A percentile compares a stretch with the other conserved stretches of the same genome.
Conservation (phyloP, 2,797 vertebrate species). For the Amblyopsis hoosieri region DNA sequence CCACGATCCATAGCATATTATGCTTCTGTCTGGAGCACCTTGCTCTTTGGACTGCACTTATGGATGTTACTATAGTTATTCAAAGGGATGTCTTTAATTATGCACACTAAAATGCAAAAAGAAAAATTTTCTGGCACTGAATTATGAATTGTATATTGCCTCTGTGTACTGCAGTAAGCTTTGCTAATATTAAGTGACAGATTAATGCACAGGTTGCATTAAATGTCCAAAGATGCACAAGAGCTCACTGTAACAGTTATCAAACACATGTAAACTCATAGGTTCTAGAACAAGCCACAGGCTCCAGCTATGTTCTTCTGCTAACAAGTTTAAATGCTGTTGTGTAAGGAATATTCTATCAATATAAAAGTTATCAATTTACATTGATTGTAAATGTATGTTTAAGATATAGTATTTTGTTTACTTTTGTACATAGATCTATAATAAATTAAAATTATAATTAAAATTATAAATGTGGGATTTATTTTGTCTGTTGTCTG, state of each 20-base stretch:
- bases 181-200: constrained; percentile 58
- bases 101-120: constrained; percentile 69
- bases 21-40: constrained; percentile 50
- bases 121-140: constrained; percentile 64
- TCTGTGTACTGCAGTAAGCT: constrained; percentile 53
- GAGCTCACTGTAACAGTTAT: constrained; percentile 44
- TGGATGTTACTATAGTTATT: constrained; percentile 57
- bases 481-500: constrained; percentile 3
- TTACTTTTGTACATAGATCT: constrained; percentile 62
- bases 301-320: constrained; percentile 55
- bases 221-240: constrained; percentile 53
- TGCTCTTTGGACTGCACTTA: constrained; percentile 66
- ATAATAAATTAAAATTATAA: constrained; percentile 42
- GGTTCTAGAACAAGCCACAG: constrained; percentile 41
- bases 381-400: constrained; percentile 57
- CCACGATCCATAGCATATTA: constrained; percentile 19
- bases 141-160: constrained; percentile 49
- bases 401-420: constrained; percentile 40
- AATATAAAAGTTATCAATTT: constrained; percentile 66
- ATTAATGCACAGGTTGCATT: constrained; percentile 52
- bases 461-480: constrained; percentile 61
- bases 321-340: constrained; percentile 37
- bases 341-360: no score
- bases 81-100: constrained; percentile 35
- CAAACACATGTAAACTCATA: constrained; percentile 42